These are phyloP conservation scores for Gryllus longicercus DNA, from an alignment of 2,888 invertebrate genomes.

Conservation along the genomic window DNA sequence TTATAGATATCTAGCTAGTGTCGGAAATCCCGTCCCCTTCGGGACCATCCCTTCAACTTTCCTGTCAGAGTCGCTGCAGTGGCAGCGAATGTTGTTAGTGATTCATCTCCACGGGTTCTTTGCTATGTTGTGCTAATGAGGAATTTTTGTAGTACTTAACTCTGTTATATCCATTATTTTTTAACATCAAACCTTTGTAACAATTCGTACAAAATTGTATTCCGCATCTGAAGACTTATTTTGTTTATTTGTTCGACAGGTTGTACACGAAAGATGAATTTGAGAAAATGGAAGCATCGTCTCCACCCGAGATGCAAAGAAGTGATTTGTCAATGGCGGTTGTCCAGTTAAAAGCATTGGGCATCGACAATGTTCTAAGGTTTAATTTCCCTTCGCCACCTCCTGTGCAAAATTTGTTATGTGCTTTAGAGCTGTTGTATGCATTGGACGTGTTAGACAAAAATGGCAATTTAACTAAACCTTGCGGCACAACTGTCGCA, in stretches of 20 bases:
- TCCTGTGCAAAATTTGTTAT: constrained; percentile 79
- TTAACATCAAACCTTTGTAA: no score
- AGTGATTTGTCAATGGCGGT: constrained; percentile 81
- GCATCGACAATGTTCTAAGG: constrained; percentile 84
- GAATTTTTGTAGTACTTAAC: no score
- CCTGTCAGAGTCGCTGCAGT: no score
- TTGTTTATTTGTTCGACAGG: constrained; percentile 47
- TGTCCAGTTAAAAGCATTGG: constrained; percentile 88
- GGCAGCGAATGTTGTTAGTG: no score
- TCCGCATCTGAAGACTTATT: constrained; percentile 30
- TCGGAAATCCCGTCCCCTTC: no score
- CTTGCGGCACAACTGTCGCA: constrained; percentile 79
- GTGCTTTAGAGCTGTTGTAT: constrained; percentile 81
- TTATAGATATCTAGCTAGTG: no score
- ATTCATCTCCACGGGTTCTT: no score
- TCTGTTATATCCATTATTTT: no score
- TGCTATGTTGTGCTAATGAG: no score
- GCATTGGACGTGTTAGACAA: constrained; percentile 80
- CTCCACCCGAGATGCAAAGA: constrained; percentile 90
- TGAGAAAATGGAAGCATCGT: constrained; percentile 62
- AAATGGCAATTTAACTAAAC: constrained; percentile 70
- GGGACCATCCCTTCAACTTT: no score
- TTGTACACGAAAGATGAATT: constrained; percentile 77
- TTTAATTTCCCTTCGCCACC: constrained; percentile 93
- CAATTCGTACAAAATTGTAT: no score